Base-by-base conservation (phyloP, 2,888 invertebrate genomes). In the Prenolepis imparis region DNA sequence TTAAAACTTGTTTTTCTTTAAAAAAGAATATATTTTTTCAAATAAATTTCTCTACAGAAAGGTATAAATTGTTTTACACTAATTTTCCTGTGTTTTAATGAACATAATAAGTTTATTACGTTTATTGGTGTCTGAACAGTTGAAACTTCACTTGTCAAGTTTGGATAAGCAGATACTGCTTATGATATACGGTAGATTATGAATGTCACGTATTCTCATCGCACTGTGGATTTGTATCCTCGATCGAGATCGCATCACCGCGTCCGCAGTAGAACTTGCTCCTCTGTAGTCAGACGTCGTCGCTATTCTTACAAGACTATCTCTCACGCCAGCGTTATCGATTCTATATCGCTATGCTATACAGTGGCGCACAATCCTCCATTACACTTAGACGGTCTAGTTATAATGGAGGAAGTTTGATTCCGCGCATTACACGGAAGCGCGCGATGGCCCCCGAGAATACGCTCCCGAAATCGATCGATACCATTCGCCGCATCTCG, bases 391-490 rank as follows among this genome's bases (percentile, higher is more conserved):
- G 78, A 59, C 44, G 44, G 59, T 80, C 72, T 73, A 80, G 78
- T 80, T 80, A 80, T 80, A 80, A 80, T 80, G 78, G 74, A 72
- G 78, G 78, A 80, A 80, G 78, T 78, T 78, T 78, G 78, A 78
- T 78, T 78, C 44, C 78, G 21, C 78, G 78, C 72, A 44, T 72
- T 72, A 72, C 59, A 72, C 57, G 73, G 73, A 78, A 78, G 73
- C 73, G 68, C 68, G 12, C 52, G 41, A 32, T 72, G 73, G 59
- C 78, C 78, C 44, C 73, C n/a, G 78, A 80, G 78, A 80, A 59
- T 73, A 59, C 78, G 36, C 78, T 44, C 78, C 44, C 59, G 21
- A 72, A 70, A 78, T 80, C 78, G 78, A 80, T 80, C 78, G 59
- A 59, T 44, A n/a, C 41, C 28, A 57, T 41, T 55, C 57, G 55